Evolutionary conservation across 1,140 invertebrate species (phyloP).

Genomic region (Drosophila parabipectinata): DNA sequence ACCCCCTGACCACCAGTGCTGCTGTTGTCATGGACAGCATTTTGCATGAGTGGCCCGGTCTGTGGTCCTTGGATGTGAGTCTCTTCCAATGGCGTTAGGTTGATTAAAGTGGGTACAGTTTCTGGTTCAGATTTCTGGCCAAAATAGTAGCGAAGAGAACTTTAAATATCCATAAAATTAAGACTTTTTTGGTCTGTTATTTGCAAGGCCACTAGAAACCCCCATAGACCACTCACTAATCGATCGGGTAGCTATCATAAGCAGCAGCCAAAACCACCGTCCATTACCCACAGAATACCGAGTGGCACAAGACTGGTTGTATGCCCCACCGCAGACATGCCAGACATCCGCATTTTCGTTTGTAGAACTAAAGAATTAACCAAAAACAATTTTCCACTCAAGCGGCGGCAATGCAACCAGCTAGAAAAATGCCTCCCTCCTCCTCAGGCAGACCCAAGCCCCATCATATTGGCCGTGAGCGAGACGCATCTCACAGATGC

Average conservation of each 20-base stretch:
- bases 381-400: constrained; percentile 80
- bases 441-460: constrained; percentile 4
- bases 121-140: background rate
- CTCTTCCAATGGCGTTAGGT: background rate
- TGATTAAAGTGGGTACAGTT: constrained; percentile 29
- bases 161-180: background rate
- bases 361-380: constrained; percentile 54
- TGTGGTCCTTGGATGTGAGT: constrained; percentile 5
- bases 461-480: constrained; percentile 41
- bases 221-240: constrained; percentile 16
- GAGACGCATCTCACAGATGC: constrained; percentile 69
- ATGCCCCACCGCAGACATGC: constrained; percentile 26
- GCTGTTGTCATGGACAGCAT: constrained; percentile 45
- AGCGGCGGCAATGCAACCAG: constrained; percentile 64
- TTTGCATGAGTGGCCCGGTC: constrained; percentile 41
- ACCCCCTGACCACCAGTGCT: constrained; percentile 6
- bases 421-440: constrained; percentile 66
- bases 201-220: too few relatives aligned
- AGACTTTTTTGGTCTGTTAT: too few relatives aligned
- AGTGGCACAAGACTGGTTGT: constrained; percentile 1
- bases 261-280: constrained; percentile 3
- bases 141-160: background rate
- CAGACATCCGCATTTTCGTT: constrained; percentile 23
- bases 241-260: constrained; percentile 20
- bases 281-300: constrained; percentile 52